phyloP scores from a whole-genome alignment of 2,888 invertebrate genomes.

The Phasia obesa region DNA sequence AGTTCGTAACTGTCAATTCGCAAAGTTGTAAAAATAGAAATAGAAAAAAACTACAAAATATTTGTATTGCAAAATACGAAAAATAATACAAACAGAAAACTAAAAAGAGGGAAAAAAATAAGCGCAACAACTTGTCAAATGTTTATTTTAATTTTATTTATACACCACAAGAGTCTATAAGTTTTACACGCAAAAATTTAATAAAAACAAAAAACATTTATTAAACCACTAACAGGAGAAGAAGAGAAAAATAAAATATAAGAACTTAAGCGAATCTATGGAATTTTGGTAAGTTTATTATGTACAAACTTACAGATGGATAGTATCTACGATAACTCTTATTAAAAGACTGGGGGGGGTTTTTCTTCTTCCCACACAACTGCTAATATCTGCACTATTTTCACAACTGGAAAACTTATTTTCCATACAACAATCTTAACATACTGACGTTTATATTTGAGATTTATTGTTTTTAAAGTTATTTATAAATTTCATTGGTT shows the following conservation, averaged over 20 bases:
- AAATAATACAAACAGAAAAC: conserved; percentile 4
- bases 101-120: conserved; percentile 9
- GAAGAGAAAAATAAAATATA: background rate
- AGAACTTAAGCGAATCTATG: conserved; percentile 36
- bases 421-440: background rate
- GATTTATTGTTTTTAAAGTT: background rate
- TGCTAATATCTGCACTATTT: background rate
- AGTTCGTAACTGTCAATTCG: conserved; percentile 34
- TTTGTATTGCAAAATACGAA: conserved; percentile 48
- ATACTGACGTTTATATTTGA: background rate
- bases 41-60: conserved; percentile 12
- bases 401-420: conserved; percentile 31
- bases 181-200: background rate
- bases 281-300: conserved; percentile 62
- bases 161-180: background rate
- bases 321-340: too few relatives aligned
- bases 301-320: background rate
- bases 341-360: conserved; percentile 12
- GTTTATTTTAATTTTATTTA: conserved; percentile 22
- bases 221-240: background rate
- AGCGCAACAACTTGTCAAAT: conserved; percentile 54
- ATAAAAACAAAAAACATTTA: background rate
- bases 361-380: conserved; percentile 13
- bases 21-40: background rate
- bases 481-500: background rate